Evolutionary conservation across 2,113 vertebrate genomes (phyloP).

Genomic region (Halcyon malimbica): DNA sequence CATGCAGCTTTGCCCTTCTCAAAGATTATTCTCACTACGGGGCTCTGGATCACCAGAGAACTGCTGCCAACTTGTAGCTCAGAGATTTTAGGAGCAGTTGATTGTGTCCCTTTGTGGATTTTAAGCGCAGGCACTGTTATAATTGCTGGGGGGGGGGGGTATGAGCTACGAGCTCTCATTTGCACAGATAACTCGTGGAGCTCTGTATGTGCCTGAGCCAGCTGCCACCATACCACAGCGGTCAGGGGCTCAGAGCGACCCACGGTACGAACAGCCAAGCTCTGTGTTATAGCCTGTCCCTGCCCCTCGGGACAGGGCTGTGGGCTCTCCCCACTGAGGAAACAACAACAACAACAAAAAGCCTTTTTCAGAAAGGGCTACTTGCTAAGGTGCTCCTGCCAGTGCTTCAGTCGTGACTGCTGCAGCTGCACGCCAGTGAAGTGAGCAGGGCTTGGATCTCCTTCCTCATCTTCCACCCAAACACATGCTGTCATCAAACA

Average conservation of each 20-base stretch:
- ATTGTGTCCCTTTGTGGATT: not conserved
- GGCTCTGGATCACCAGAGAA: not conserved
- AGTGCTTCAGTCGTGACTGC: not conserved
- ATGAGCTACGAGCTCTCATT: rapidly evolving
- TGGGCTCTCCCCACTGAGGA: not conserved
- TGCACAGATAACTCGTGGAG: rapidly evolving
- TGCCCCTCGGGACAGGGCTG: not conserved
- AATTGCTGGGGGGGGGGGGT: not conserved
- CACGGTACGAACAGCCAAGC: rapidly evolving
- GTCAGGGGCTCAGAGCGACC: not conserved
- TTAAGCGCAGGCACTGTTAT: rapidly evolving
- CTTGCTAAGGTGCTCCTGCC: not conserved
- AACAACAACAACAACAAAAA: too few relatives aligned
- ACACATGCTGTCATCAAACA: not conserved
- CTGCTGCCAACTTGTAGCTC: not conserved
- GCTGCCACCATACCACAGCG: conserved; percentile 6
- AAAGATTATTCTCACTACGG: not conserved
- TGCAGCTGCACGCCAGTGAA: not conserved
- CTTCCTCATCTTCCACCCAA: not conserved
- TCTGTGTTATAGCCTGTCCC: not conserved
- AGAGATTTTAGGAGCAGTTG: not conserved
- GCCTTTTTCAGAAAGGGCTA: not conserved
- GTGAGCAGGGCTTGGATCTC: not conserved
- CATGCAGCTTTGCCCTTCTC: not conserved
- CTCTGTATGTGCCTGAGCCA: not conserved